Conservation (phyloP, 2,797 vertebrate genomes). For the Margarornis squamiger region DNA sequence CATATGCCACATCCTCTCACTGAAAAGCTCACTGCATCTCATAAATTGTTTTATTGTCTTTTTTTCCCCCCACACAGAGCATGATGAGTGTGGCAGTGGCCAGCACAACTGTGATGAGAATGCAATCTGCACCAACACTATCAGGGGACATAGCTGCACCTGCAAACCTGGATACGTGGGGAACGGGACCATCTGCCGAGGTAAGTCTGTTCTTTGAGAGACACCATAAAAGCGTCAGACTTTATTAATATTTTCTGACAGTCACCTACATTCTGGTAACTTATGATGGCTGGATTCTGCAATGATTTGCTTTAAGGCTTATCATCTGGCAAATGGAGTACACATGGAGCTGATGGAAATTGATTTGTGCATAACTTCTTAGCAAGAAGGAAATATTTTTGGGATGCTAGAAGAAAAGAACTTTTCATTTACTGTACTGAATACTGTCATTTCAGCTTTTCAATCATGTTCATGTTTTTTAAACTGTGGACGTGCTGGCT, state of each 20-base stretch:
- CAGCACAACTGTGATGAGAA: conserved; percentile 86
- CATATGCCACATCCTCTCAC: background rate
- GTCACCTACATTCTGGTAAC: background rate
- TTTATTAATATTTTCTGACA: background rate
- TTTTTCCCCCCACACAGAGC: conserved; percentile 70
- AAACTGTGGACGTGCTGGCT: background rate
- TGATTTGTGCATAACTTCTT: background rate
- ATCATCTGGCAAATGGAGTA: background rate
- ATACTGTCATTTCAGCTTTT: background rate
- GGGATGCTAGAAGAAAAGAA: background rate
- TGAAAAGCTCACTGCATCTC: background rate
- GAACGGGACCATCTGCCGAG: conserved; percentile 91
- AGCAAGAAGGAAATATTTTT: background rate
- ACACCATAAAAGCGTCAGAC: background rate
- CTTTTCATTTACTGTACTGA: background rate
- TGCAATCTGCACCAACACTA: conserved; percentile 92
- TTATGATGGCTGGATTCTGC: background rate
- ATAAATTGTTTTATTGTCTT: background rate
- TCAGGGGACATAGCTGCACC: conserved; percentile 91
- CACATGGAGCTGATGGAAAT: background rate
- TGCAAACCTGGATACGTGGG: conserved; percentile 93
- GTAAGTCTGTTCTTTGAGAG: conserved; percentile 65
- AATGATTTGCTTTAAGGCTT: background rate
- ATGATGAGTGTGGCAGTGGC: conserved; percentile 85
- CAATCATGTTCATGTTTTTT: background rate